A percentile compares a stretch with the other conserved stretches of the same genome.
Conservation (phyloP, 2,888 invertebrate species). For the Atethmia centrago region DNA sequence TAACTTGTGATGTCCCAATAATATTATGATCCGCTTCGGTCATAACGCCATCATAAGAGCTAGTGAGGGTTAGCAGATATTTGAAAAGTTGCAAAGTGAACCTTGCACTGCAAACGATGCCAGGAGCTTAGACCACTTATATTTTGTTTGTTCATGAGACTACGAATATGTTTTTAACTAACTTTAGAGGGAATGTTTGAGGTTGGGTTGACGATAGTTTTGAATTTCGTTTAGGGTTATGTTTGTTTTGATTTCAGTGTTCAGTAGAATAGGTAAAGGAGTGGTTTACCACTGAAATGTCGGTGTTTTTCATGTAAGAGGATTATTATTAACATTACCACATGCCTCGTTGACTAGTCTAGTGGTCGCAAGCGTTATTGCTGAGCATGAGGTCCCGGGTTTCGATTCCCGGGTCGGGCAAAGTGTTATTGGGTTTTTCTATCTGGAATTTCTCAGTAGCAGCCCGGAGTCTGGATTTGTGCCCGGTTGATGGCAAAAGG, state of each 20-base stretch:
- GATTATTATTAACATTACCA: not conserved
- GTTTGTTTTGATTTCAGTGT: conserved; percentile 3
- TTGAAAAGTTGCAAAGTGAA: conserved; percentile 86
- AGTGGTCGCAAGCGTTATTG: too few species aligned
- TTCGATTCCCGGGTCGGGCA: too few species aligned
- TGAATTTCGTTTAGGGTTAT: conserved; percentile 17
- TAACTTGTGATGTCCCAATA: conserved; percentile 77
- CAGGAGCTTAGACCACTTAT: conserved; percentile 59
- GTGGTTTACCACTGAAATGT: not conserved
- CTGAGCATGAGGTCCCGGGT: too few species aligned
- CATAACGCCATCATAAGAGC: conserved; percentile 80
- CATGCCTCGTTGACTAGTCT: too few species aligned
- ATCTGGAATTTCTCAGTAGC: too few species aligned
- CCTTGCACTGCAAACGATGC: conserved; percentile 55
- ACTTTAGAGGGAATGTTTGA: conserved; percentile 45
- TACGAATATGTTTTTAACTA: conserved; percentile 55
- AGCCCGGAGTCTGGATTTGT: too few species aligned
- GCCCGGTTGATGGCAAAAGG: too few species aligned
- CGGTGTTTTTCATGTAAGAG: too few species aligned
- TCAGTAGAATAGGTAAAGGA: too few species aligned
- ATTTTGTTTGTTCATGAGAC: conserved; percentile 49
- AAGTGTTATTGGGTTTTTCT: too few species aligned
- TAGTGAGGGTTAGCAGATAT: conserved; percentile 76
- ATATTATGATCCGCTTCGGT: conserved; percentile 81
- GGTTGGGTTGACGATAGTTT: conserved; percentile 21